Conservation (phyloP, 2,797 vertebrate species). For the Macrochelys suwanniensis region DNA sequence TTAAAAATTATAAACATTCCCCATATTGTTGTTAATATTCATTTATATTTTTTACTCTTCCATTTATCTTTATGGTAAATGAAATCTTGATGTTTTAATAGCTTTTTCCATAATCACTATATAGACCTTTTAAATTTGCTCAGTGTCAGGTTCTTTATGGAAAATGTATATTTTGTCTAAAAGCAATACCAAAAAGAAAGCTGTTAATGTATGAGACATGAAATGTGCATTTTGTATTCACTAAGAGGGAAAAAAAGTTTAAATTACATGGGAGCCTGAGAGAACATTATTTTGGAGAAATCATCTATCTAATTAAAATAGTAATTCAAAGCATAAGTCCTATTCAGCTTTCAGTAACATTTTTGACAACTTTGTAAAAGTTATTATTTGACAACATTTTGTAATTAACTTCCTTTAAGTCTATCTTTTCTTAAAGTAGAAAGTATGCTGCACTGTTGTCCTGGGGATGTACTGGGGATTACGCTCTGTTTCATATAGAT, state of each 20-base stretch:
- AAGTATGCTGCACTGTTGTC: neutral
- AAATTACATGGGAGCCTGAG: neutral
- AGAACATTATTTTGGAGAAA: slow-evolving; percentile 23
- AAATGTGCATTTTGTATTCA: neutral
- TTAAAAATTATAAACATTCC: slow-evolving; percentile 59
- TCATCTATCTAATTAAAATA: neutral
- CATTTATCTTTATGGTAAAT: slow-evolving; percentile 59
- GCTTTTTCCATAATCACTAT: slow-evolving; percentile 57
- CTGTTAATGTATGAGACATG: neutral
- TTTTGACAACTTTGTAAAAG: neutral
- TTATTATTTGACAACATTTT: neutral
- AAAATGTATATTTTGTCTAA: neutral
- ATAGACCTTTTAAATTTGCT: slow-evolving; percentile 40
- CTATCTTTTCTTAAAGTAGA: neutral
- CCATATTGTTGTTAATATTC: slow-evolving; percentile 45
- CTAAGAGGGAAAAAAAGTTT: neutral
- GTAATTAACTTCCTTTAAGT: neutral
- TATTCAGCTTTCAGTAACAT: neutral
- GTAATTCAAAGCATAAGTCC: neutral
- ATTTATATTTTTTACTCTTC: slow-evolving; percentile 57
- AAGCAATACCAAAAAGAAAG: neutral
- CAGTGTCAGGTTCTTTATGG: slow-evolving; percentile 41
- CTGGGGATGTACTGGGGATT: neutral
- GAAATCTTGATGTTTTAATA: slow-evolving; percentile 66
- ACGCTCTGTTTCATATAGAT: neutral